Base-by-base conservation (phyloP, 2,797 vertebrate species). In the Phrynocephalus vlangalii region DNA sequence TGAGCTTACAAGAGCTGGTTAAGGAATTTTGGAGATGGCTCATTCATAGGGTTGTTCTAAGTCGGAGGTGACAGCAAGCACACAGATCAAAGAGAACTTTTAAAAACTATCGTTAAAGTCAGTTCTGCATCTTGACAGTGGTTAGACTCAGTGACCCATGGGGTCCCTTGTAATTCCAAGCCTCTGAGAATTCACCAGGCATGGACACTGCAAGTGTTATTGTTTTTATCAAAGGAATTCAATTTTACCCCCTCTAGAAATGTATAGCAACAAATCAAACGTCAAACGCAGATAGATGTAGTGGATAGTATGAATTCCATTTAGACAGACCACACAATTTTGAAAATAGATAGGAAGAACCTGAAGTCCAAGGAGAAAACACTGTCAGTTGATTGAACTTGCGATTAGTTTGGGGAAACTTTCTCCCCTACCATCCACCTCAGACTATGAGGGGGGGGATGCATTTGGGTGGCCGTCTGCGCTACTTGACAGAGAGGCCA, bases 321-420 rank as follows among this genome's bases (percentile, higher is more conserved):
- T 93, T 94, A 94, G 83, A 92, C 85, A 86, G 52, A 90, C 63
- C 78, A 85, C 87, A 82, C 80, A 30, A 78, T 92, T 82, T 88
- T 91, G 86, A 89, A 73, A 85, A 86, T 93, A 85, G 88, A 91
- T 89, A 90, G 89, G 93, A 92, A 86, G 86, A 94, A 93, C 86
- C 93, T 82, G 91, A 93, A 95, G 91, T 82, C 82, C 86, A 88
- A 93, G 94, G 89, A 91, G 88, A 95, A 93, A 92, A 88, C 93
- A 26, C 79, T 89, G 75, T 91, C 83, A 89, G 79, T 26, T 7
- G 79, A 93, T 92, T 92, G 91, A 94, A 94, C 76, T 94, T 91
- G 10, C 33, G 87, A 94, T 95, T 95, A 84, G 71, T 92, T 88
- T 95, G 81, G 82, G 75, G 91, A 85, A 48, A 82, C 90, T 79